phyloP scores from a whole-genome alignment of 2,888 invertebrate species.

The Pristionchus exspectatus region DNA sequence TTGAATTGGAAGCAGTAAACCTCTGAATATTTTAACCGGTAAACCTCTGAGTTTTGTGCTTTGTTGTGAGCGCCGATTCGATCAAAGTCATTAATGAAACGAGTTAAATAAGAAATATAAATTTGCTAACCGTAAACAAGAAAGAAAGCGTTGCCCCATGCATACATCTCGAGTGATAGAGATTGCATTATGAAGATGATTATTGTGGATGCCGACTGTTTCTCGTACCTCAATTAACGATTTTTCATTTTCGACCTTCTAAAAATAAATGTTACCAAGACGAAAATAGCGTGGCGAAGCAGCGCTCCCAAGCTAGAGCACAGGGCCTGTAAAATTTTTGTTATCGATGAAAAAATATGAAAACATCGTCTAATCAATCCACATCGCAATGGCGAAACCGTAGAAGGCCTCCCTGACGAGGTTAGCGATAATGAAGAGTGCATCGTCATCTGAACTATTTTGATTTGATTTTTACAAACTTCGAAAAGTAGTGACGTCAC shows the following conservation, averaged over 20 bases:
- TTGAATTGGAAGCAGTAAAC: neutral
- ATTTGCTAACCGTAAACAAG: neutral
- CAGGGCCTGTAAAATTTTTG: neutral
- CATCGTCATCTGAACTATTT: neutral
- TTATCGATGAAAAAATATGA: neutral
- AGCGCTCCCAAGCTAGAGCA: neutral
- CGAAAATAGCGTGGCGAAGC: neutral
- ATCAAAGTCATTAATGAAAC: too few species aligned
- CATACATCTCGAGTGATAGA: neutral
- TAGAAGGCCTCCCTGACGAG: neutral
- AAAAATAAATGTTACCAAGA: neutral
- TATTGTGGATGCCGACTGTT: neutral
- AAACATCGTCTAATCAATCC: too few species aligned
- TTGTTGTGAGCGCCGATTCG: too few species aligned
- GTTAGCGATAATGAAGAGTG: neutral
- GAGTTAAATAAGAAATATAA: too few species aligned
- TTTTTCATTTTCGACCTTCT: neutral
- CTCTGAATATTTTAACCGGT: too few species aligned
- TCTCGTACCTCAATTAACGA: neutral
- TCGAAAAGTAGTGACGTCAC: too few species aligned
- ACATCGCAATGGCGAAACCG: neutral
- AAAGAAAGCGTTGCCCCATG: neutral
- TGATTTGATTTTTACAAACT: too few species aligned
- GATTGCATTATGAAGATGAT: neutral
- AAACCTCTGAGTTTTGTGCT: too few species aligned